Conservation (phyloP, 1,140 invertebrate species). For the Drosophila murphyi region DNA sequence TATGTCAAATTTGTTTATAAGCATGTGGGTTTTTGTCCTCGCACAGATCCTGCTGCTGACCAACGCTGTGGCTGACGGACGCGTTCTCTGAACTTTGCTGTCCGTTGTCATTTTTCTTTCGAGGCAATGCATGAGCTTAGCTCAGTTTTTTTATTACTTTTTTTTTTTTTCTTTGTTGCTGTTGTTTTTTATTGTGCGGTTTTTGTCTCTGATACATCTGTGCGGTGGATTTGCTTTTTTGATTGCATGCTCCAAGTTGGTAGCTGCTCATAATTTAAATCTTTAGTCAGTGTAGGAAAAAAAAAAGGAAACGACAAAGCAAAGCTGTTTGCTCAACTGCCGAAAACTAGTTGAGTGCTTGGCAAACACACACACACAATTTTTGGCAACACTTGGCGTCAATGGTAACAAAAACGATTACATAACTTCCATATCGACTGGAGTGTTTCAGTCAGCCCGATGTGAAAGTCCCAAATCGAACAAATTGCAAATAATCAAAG, state of each 20-base stretch:
- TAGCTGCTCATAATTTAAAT: slow-evolving; percentile 62
- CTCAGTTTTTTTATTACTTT: slow-evolving; percentile 6
- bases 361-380: slow-evolving; percentile 44
- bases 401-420: slow-evolving; percentile 68
- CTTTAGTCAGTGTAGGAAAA: slow-evolving; percentile 15
- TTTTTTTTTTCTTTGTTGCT: too few species aligned
- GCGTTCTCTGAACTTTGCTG: slow-evolving; percentile 23
- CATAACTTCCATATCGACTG: slow-evolving; percentile 61
- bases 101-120: slow-evolving; percentile 63
- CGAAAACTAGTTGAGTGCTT: slow-evolving; percentile 52
- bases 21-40: slow-evolving; percentile 29
- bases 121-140: slow-evolving; percentile 20
- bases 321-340: slow-evolving; percentile 29
- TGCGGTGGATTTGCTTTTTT: slow-evolving; percentile 35
- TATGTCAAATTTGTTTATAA: slow-evolving; percentile 73
- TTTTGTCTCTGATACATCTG: slow-evolving; percentile 24
- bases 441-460: slow-evolving; percentile 31
- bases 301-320: slow-evolving; percentile 9
- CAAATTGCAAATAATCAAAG: slow-evolving; percentile 79
- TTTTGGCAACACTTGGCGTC: slow-evolving; percentile 62
- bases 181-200: slow-evolving; percentile 29
- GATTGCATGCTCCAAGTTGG: slow-evolving; percentile 31
- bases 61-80: slow-evolving; percentile 24
- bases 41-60: slow-evolving; percentile 35
- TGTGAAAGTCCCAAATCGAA: slow-evolving; percentile 62